Evolutionary conservation across 2,113 vertebrate genomes (phyloP), one percentile per base, ranked within the genome.

Genomic region (Poeciliopsis prolifica): DNA sequence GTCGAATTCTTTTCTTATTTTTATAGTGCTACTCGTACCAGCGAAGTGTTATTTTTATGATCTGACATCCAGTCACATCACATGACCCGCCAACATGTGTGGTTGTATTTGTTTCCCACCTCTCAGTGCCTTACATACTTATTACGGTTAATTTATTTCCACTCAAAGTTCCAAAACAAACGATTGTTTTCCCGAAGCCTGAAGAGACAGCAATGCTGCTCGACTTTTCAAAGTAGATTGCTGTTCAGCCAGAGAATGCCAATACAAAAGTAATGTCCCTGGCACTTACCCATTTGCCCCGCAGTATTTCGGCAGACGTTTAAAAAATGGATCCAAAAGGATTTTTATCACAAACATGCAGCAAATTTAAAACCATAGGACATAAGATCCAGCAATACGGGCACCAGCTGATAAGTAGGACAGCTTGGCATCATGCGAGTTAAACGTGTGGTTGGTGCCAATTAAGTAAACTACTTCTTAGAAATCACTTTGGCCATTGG

Each of bases 211-310:
- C 75, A 60, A 7, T 79, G 31, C 30, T 28, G 75, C 72, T n/a
- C 82, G 72, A 87, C 78, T 68, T 60, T 85, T 84, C 61, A 60
- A 66, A 83, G 81, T 77, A 61, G 37, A 88, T 86, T 81, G 54
- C 68, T 61, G 81, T 64, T 61, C 69, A 74, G 69, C 65, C 75
- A 82, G 74, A 73, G 74, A 83, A 73, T 66, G 35, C 63, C 81
- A 74, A 9, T 58, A 58, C 3, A 72, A 69, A 68, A 82, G 71
- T 51, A 64, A 31, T 67, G 75, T 87, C 72, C 74, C 70, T 74
- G 74, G 77, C 76, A 81, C 83, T 76, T 85, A 70, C 79, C 85
- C 72, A 82, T 89, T 87, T 88, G 61, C 70, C 78, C 70, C 0
- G 64, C 71, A 64, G 81, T 68, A 60, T 83, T 88, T 70, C 68